These are phyloP conservation scores for Dendrolimus pini DNA, from an alignment of 2,888 invertebrate species.

Conservation along the genomic window DNA sequence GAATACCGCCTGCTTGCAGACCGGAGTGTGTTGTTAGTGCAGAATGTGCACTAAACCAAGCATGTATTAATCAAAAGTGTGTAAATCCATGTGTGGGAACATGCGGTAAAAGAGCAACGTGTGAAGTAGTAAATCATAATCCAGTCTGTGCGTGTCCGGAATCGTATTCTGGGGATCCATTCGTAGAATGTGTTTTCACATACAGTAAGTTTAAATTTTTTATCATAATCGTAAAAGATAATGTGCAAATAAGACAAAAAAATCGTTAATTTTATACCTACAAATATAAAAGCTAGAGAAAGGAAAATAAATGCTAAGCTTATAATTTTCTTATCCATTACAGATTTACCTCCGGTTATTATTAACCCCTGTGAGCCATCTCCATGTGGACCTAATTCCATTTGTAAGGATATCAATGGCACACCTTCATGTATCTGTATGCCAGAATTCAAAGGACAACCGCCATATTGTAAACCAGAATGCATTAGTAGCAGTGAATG, in stretches of 20 bases:
- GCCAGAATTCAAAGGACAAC: conserved; percentile 80
- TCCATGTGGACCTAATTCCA: conserved; percentile 87
- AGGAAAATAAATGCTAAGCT: too few relatives aligned
- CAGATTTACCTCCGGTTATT: conserved; percentile 37
- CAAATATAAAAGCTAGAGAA: too few relatives aligned
- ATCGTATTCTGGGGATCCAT: conserved; percentile 81
- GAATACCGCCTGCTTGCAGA: conserved; percentile 83
- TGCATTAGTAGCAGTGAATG: conserved; percentile 88
- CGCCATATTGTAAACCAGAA: conserved; percentile 88
- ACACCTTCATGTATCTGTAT: conserved; percentile 86
- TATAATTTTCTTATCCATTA: conserved; percentile 3
- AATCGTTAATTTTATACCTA: too few relatives aligned
- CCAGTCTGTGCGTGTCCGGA: conserved; percentile 84
- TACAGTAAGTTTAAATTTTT: conserved; percentile 35
- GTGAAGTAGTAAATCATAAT: conserved; percentile 83
- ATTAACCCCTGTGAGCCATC: conserved; percentile 85
- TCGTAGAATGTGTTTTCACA: conserved; percentile 65
- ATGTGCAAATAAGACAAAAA: too few relatives aligned
- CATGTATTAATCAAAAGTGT: conserved; percentile 84
- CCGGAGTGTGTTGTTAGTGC: conserved; percentile 85
- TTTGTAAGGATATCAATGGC: conserved; percentile 81
- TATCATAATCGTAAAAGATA: too few relatives aligned
- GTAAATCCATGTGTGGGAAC: conserved; percentile 83
- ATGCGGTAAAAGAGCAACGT: conserved; percentile 79
- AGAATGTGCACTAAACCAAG: conserved; percentile 81